phyloP scores from a whole-genome alignment of 2,113 vertebrate species.

The Podiceps cristatus region DNA sequence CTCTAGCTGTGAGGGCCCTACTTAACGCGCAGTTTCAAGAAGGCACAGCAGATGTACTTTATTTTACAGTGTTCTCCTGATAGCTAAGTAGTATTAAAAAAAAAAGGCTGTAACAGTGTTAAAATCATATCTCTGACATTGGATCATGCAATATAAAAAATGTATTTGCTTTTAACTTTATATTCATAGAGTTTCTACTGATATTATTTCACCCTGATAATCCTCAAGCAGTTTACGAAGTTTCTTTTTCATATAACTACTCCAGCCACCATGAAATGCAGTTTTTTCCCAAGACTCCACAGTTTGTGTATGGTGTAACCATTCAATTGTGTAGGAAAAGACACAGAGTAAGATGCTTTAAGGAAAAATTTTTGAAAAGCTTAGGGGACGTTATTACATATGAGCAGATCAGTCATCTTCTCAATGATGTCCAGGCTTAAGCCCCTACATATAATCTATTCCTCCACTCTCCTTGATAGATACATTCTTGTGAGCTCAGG shows the following conservation, averaged over 20 bases:
- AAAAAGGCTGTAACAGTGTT: neutral
- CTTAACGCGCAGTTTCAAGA: neutral
- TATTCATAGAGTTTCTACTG: neutral
- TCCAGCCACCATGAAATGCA: neutral
- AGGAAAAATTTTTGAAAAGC: neutral
- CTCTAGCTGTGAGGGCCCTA: neutral
- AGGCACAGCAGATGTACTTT: neutral
- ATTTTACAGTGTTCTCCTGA: neutral
- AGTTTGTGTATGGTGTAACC: neutral
- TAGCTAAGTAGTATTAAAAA: neutral
- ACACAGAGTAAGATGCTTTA: neutral
- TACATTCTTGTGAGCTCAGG: neutral
- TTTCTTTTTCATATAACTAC: neutral
- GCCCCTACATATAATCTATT: neutral
- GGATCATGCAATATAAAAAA: neutral
- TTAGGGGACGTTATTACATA: neutral
- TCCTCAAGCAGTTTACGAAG: neutral
- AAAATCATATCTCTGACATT: neutral
- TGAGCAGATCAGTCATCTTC: neutral
- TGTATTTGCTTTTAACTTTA: neutral
- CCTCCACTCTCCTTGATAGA: neutral
- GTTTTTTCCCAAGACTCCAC: rapidly evolving
- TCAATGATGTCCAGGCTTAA: neutral
- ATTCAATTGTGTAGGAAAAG: neutral
- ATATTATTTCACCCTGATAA: neutral